Evolutionary conservation across 2,888 invertebrate species (phyloP).

Genomic region (Drosophila flavopinicola): DNA sequence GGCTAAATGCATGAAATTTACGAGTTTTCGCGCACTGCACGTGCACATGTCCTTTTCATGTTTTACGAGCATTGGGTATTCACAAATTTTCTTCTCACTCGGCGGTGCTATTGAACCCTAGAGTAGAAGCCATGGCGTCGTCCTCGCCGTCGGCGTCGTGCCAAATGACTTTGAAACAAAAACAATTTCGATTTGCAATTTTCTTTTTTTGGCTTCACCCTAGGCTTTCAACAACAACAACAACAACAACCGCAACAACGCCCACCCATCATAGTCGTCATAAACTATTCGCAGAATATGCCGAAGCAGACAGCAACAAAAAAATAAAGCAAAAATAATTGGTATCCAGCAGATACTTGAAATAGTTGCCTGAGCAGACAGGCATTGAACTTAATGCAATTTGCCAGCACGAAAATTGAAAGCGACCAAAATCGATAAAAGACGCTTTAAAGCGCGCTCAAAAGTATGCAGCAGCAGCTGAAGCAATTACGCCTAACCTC

Average conservation of each 20-base stretch:
- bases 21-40: slow-evolving; percentile 61
- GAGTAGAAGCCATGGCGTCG: background rate
- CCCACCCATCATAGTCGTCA: slow-evolving; percentile 39
- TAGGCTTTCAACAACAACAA: slow-evolving; percentile 26
- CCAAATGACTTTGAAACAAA: slow-evolving; percentile 66
- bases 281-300: slow-evolving; percentile 58
- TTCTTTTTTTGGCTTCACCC: slow-evolving; percentile 10
- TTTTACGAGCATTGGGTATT: slow-evolving; percentile 58
- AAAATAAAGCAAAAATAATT: slow-evolving; percentile 25
- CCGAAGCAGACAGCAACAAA: slow-evolving; percentile 42
- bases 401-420: slow-evolving; percentile 32
- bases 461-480: slow-evolving; percentile 33
- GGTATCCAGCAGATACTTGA: slow-evolving; percentile 50
- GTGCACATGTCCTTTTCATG: slow-evolving; percentile 67
- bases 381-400: slow-evolving; percentile 52
- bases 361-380: slow-evolving; percentile 47
- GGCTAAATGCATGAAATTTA: slow-evolving; percentile 69
- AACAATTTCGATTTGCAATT: slow-evolving; percentile 54
- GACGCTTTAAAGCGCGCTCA: slow-evolving; percentile 45
- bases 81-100: slow-evolving; percentile 30
- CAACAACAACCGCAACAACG: slow-evolving; percentile 9
- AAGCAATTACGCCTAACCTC: slow-evolving; percentile 60
- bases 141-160: slow-evolving; percentile 46
- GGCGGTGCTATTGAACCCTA: slow-evolving; percentile 65
- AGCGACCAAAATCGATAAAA: slow-evolving; percentile 51